Evolutionary conservation across 2,888 invertebrate species (phyloP).

Genomic region (Hirtodrosophila trivittata): DNA sequence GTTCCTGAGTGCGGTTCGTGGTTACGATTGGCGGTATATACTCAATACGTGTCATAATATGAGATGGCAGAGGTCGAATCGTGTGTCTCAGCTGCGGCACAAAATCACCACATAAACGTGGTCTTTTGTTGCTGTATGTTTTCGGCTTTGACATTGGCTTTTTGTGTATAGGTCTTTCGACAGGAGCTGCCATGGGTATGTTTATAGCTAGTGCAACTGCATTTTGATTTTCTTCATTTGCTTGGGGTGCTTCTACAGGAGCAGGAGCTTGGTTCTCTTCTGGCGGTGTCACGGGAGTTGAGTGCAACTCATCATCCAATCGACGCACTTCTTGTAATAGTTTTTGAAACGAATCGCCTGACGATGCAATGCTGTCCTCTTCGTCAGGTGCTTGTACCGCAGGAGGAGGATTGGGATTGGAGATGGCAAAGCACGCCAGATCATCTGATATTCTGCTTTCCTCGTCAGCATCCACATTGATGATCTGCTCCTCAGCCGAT

Average conservation of each 20-base stretch:
- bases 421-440: slow-evolving; percentile 40
- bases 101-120: slow-evolving; percentile 39
- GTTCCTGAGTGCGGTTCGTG: neutral
- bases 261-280: neutral
- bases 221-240: neutral
- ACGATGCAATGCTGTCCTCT: neutral
- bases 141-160: no score
- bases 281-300: no score
- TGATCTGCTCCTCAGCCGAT: slow-evolving; percentile 39
- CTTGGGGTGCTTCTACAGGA: no score
- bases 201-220: neutral
- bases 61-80: slow-evolving; percentile 56
- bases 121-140: slow-evolving; percentile 44
- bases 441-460: neutral
- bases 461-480: slow-evolving; percentile 36
- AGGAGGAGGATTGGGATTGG: neutral
- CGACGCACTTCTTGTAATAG: neutral
- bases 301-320: neutral
- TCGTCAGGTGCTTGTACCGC: neutral
- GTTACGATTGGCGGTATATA: no score
- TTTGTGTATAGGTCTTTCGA: neutral
- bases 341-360: neutral
- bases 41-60: slow-evolving; percentile 34
- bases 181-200: neutral
- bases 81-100: slow-evolving; percentile 60